phyloP scores from a whole-genome alignment of 2,113 vertebrate species.

The Peromyscus polionotus region DNA sequence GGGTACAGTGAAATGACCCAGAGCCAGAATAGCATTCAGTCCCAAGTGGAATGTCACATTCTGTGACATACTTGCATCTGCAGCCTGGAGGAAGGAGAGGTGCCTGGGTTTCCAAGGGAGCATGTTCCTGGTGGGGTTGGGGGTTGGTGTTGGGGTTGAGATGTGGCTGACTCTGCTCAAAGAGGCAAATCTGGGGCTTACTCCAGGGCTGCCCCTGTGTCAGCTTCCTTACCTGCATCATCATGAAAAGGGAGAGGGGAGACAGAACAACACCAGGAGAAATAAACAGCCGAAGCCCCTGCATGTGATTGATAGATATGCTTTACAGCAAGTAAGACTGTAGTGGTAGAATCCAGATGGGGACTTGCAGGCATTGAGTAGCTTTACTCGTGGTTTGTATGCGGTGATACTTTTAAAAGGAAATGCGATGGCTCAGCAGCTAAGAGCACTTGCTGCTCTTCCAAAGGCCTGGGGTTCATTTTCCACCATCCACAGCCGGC shows the following conservation, averaged over 20 bases:
- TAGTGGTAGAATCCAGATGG: neutral
- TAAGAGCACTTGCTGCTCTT: neutral
- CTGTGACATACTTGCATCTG: neutral
- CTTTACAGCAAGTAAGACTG: neutral
- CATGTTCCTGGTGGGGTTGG: neutral
- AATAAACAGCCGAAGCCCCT: neutral
- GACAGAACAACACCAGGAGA: neutral
- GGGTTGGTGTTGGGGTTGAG: neutral
- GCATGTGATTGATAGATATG: neutral
- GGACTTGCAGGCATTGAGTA: neutral
- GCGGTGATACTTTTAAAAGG: neutral
- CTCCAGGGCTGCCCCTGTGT: neutral
- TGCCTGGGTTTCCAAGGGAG: too few species aligned
- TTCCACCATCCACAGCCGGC: neutral
- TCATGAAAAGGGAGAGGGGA: neutral
- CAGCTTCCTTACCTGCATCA: neutral
- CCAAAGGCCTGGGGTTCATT: neutral
- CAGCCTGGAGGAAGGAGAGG: neutral
- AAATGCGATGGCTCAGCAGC: neutral
- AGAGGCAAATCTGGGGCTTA: neutral
- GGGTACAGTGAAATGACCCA: neutral
- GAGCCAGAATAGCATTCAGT: neutral
- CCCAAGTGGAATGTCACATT: neutral
- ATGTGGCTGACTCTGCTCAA: neutral
- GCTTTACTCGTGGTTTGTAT: neutral